phyloP scores from a whole-genome alignment of 2,797 vertebrate species.

The Esox masquinongy region DNA sequence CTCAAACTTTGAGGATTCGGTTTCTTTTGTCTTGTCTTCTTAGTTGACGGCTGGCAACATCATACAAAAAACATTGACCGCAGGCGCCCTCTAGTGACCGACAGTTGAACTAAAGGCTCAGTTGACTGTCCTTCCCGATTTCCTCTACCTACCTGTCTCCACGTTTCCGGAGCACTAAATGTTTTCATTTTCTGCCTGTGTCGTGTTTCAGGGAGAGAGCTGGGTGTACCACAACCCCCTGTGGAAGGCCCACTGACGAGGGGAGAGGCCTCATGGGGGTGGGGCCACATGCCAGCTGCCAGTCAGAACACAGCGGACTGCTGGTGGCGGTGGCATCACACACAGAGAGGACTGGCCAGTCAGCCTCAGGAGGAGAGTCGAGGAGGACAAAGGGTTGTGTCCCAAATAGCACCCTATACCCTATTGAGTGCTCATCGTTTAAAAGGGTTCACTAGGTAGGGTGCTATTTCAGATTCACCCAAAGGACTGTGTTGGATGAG shows the following conservation, averaged over 20 bases:
- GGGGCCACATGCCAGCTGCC: conserved; percentile 27
- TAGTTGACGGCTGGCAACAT: no score
- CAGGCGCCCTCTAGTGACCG: no score
- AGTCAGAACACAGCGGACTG: conserved; percentile 27
- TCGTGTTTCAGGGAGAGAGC: conserved; percentile 78
- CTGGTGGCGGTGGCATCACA: conserved; percentile 18
- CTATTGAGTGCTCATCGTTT: not conserved
- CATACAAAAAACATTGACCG: no score
- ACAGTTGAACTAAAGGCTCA: no score
- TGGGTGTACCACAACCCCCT: conserved; percentile 88
- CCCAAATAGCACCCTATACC: not conserved
- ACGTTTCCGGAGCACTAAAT: not conserved
- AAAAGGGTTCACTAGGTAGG: not conserved
- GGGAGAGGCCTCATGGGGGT: not conserved
- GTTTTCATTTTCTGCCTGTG: not conserved
- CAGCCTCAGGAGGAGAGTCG: conserved; percentile 10
- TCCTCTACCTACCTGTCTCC: not conserved
- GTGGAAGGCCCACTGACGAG: conserved; percentile 85
- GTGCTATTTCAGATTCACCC: not conserved
- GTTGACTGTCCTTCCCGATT: not conserved
- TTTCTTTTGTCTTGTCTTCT: not conserved
- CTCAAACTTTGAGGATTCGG: not conserved
- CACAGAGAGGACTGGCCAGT: conserved; percentile 26
- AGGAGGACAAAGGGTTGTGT: not conserved
- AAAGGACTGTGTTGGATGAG: not conserved